Evolutionary conservation across 2,888 invertebrate species (phyloP).

Genomic region (Hartigia nigra): DNA sequence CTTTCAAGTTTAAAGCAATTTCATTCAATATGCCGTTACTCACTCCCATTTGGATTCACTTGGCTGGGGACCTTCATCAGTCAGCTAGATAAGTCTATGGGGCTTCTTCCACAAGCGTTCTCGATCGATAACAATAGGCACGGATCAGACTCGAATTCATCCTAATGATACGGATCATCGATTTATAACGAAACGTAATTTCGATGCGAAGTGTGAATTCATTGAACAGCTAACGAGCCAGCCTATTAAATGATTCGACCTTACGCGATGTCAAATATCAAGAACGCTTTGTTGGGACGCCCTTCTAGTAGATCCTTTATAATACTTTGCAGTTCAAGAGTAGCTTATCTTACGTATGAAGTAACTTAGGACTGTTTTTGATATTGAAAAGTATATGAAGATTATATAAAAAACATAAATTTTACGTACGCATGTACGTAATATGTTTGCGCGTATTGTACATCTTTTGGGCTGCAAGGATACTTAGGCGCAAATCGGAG

Average conservation of each 20-base stretch:
- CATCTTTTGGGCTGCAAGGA: not conserved
- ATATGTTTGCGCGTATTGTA: not conserved
- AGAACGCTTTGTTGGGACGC: not conserved
- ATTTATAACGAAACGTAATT: not conserved
- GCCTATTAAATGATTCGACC: not conserved
- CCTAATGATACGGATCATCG: not conserved
- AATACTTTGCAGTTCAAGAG: not conserved
- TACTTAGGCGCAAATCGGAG: not conserved
- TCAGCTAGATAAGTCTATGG: slow-evolving; percentile 38
- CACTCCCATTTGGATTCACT: slow-evolving; percentile 37
- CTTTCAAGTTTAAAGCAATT: not conserved
- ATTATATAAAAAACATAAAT: not conserved
- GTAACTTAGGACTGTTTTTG: not conserved
- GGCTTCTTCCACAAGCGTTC: not conserved
- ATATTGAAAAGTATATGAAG: not conserved
- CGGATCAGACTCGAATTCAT: not conserved
- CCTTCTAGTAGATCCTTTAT: not conserved
- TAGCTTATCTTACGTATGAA: not conserved
- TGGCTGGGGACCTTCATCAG: slow-evolving; percentile 41
- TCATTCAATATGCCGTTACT: not conserved
- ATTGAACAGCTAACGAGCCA: not conserved
- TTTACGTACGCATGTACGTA: too few relatives aligned
- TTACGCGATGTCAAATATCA: not conserved
- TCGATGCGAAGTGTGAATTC: not conserved
- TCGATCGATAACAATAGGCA: not conserved